Base-by-base conservation (phyloP, 2,888 invertebrate species). In the Hofmannophila pseudospretella region DNA sequence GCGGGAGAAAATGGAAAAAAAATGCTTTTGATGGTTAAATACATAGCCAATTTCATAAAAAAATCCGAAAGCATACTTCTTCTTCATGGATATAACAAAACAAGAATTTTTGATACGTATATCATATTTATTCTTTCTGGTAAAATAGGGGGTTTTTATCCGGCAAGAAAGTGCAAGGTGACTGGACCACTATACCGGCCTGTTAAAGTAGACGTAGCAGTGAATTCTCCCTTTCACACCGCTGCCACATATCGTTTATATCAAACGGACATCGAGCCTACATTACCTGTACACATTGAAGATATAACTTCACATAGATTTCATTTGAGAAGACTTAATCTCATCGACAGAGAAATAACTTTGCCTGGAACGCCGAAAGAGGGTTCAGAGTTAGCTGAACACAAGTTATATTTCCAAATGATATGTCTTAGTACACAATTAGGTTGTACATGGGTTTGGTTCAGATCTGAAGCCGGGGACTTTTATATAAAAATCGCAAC, bases 31-130 rank as follows among this genome's bases (percentile, higher is more conserved):
- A 72, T 47, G 41, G 64, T 82, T n/a, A 82, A 72, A 61, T 85
- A 71, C 41, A 55, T 54, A 7, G 84, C 81, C 1, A 79, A 81
- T 50, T 84, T 79, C 50, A 65, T 77, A 7, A 45, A 57, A 7
- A 63, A 72, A 42, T 70, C 77, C 41, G 59, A 45, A 14, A 71
- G 78, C 25, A 60, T 76, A 33, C 67, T 86, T 19, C 57, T 86
- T 5, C 61, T 85, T 22, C 77, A 82, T 40, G 85, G 85, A 19
- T 80, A 78, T 36, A 86, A 81, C 40, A 85, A 85, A 66, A 80
- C 81, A 37, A 61, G 84, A 52, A 72, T 86, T 41, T 86, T 84
- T 44, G 86, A 86, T 44, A 79, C 82, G 0, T 85, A 80, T 33
- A 60, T 82, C 20, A 51, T 76, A 37, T 84, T 85, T 54, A 23